phyloP scores from a whole-genome alignment of 2,888 invertebrate species.

The Tryphoninae sp. region DNA sequence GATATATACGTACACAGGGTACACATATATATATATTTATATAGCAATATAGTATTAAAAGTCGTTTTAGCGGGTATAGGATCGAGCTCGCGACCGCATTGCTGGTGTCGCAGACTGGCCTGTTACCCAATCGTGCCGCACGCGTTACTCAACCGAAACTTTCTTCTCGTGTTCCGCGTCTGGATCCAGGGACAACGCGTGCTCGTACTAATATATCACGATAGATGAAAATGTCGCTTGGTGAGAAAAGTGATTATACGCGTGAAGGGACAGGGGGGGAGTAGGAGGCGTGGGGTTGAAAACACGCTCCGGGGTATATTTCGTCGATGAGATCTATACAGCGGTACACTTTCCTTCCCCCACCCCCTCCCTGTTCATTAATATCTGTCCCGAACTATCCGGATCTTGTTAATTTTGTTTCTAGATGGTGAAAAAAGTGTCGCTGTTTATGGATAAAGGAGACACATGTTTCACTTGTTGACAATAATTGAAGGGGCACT shows the following conservation, averaged over 20 bases:
- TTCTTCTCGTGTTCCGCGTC: constrained; percentile 58
- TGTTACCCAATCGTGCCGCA: constrained; percentile 60
- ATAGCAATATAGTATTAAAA: constrained; percentile 12
- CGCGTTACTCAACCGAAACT: constrained; percentile 64
- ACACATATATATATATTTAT: not conserved
- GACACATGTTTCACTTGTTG: not conserved
- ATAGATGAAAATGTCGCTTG: constrained; percentile 24
- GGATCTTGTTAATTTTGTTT: constrained; percentile 1
- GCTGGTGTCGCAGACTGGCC: constrained; percentile 40
- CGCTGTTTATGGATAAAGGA: not conserved
- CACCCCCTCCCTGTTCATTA: no score
- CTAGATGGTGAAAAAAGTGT: not conserved
- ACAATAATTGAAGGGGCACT: not conserved
- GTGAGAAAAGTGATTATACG: not conserved
- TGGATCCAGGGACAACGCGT: constrained; percentile 34
- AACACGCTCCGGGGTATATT: not conserved
- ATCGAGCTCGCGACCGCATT: constrained; percentile 60
- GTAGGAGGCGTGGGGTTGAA: not conserved
- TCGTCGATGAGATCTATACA: not conserved
- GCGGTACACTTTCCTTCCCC: no score
- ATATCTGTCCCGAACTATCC: no score
- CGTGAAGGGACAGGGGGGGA: not conserved
- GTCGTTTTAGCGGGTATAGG: constrained; percentile 21
- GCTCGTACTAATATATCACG: not conserved
- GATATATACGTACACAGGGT: not conserved